These are phyloP conservation scores for Gymnoscelis rufifasciata DNA, from an alignment of 2,888 invertebrate genomes.

Conservation along the genomic window DNA sequence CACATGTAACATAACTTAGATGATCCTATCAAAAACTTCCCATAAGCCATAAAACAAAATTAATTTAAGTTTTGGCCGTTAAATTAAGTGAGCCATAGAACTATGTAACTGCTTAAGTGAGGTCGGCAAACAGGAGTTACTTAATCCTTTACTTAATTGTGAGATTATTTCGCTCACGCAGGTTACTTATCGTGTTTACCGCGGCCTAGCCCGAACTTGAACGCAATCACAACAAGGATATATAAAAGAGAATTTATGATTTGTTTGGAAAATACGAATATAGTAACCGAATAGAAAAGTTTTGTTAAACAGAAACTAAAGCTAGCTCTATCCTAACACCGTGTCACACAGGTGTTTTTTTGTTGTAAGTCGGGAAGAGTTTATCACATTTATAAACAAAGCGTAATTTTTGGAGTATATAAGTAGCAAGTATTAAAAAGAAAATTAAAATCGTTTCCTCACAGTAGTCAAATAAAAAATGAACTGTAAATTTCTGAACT, in stretches of 20 bases:
- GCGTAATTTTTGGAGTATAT: no score
- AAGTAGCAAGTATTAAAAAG: no score
- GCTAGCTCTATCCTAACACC: no score
- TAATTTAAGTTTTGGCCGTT: constrained; percentile 32
- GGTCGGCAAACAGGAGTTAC: constrained; percentile 43
- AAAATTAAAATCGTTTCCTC: no score
- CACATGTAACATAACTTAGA: constrained; percentile 1
- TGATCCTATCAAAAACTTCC: constrained; percentile 20
- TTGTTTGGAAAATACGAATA: neutral
- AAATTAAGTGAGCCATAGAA: constrained; percentile 35
- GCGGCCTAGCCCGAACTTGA: constrained; percentile 35
- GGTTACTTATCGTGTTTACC: constrained; percentile 55
- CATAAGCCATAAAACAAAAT: constrained; percentile 26
- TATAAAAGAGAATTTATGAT: constrained; percentile 9
- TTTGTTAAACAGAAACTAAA: no score
- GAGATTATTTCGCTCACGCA: constrained; percentile 52
- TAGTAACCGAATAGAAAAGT: no score
- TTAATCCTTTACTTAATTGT: constrained; percentile 55
- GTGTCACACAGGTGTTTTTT: no score
- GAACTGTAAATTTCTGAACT: no score
- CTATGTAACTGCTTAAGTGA: constrained; percentile 30
- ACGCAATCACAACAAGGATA: constrained; percentile 25
- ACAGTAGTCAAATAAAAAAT: no score
- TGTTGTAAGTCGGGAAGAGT: no score
- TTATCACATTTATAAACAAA: no score